Base-by-base conservation (phyloP, 2,888 invertebrate genomes). In the Biston stratarius region DNA sequence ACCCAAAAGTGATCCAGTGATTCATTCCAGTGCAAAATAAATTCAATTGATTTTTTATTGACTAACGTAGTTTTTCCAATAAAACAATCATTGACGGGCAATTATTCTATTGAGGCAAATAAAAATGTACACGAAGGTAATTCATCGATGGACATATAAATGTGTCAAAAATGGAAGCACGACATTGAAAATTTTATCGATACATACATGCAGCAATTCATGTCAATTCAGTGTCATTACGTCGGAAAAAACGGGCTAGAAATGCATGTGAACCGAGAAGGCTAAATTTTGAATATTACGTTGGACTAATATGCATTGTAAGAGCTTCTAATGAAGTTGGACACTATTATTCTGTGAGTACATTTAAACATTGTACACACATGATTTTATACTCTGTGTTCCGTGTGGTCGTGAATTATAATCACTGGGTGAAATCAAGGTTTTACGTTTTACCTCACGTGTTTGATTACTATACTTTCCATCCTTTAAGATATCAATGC, bases 361-460 rank as follows among this genome's bases (percentile, higher is more conserved):
- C n/a, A n/a, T n/a, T n/a, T n/a, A n/a, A n/a, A n/a, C n/a, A n/a
- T n/a, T n/a, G n/a, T n/a, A n/a, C n/a, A n/a, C n/a, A n/a, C n/a
- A n/a, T n/a, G n/a, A n/a, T n/a, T n/a, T n/a, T n/a, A n/a, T n/a
- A n/a, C n/a, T n/a, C n/a, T n/a, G n/a, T n/a, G n/a, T n/a, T n/a
- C n/a, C n/a, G 42, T 10, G 0, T 5, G 52, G 45, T 15, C 34
- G 36, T 48, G 12, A 10, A 15, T 53, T 9, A 48, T 40, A 60
- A 61, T 59, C 60, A 53, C 34, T 9, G 45, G 53, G 72, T 51
- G 61, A 42, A 57, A 64, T 67, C 61, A 48, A 62, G 55, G 61
- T 47, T 62, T 9, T 45, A 45, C 55, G n/a, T 62, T 34, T 5
- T 7, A 36, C 36, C 9, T 40, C 8, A n/a, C 40, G 61, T 36